Evolutionary conservation across 2,797 vertebrate species (phyloP).

Genomic region (Sebastes wilsoni): DNA sequence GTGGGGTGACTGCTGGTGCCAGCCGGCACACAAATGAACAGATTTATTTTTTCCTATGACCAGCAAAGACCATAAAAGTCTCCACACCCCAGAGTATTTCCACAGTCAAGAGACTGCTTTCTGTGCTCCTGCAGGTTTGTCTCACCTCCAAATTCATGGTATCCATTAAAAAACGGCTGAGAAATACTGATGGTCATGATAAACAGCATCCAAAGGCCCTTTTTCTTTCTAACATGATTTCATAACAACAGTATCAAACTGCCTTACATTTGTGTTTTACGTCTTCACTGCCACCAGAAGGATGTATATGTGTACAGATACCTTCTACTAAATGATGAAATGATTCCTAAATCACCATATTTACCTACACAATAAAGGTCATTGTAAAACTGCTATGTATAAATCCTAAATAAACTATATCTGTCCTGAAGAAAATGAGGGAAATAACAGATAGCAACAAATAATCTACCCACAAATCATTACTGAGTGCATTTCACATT

Average conservation of each 20-base stretch:
- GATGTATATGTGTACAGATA: neutral
- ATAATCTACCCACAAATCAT: neutral
- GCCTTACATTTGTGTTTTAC: neutral
- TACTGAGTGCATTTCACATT: conserved; percentile 1
- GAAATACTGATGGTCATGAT: neutral
- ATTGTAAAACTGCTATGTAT: neutral
- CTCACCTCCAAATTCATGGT: neutral
- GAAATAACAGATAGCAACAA: neutral
- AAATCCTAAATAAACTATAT: neutral
- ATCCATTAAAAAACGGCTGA: neutral
- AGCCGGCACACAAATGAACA: neutral
- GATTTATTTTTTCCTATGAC: neutral
- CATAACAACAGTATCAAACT: neutral
- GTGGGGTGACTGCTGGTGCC: neutral
- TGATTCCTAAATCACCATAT: neutral
- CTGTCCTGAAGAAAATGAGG: neutral
- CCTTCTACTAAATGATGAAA: neutral
- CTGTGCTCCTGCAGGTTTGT: neutral
- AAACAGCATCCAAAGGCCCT: neutral
- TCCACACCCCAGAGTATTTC: neutral
- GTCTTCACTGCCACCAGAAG: neutral
- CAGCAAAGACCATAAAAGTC: neutral
- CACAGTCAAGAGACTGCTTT: neutral
- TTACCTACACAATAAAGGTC: neutral
- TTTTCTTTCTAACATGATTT: neutral